These are phyloP conservation scores for Adelphocoris suturalis DNA, from an alignment of 2,888 invertebrate species.

Conservation along the genomic window DNA sequence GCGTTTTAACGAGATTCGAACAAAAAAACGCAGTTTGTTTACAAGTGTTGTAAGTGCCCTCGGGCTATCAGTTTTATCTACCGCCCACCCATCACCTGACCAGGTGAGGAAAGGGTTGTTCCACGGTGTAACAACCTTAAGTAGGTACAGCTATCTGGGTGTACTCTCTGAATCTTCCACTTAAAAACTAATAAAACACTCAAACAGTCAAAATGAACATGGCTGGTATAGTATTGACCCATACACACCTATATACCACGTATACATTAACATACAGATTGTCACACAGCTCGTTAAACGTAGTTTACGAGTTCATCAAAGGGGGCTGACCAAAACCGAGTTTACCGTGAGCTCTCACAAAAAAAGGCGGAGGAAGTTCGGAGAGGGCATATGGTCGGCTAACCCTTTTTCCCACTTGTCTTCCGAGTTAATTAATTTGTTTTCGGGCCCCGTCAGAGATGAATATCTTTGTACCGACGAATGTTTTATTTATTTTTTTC, in stretches of 20 bases:
- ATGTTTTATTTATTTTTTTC: not conserved
- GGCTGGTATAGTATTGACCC: no score
- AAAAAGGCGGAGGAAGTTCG: constrained; percentile 32
- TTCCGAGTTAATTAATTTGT: constrained; percentile 56
- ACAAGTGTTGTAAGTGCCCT: constrained; percentile 13
- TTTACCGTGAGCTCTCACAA: constrained; percentile 13
- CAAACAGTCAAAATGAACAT: no score
- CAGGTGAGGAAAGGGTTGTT: constrained; percentile 39
- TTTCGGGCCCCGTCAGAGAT: constrained; percentile 59
- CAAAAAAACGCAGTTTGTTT: constrained; percentile 25
- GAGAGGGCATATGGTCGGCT: constrained; percentile 35
- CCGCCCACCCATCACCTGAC: constrained; percentile 30
- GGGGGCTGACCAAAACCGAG: not conserved
- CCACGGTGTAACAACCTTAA: not conserved
- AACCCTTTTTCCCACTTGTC: constrained; percentile 59
- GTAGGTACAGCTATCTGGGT: not conserved
- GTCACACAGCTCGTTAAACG: no score
- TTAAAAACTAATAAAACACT: not conserved
- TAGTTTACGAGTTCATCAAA: no score
- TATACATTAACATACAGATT: no score
- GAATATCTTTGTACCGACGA: constrained; percentile 18
- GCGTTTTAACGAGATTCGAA: not conserved
- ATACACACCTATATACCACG: no score
- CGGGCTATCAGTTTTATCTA: constrained; percentile 42
- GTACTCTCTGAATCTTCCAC: not conserved